These are phyloP conservation scores for Manis pentadactyla DNA, from an alignment of 2,797 vertebrate genomes.

Conservation along the genomic window DNA sequence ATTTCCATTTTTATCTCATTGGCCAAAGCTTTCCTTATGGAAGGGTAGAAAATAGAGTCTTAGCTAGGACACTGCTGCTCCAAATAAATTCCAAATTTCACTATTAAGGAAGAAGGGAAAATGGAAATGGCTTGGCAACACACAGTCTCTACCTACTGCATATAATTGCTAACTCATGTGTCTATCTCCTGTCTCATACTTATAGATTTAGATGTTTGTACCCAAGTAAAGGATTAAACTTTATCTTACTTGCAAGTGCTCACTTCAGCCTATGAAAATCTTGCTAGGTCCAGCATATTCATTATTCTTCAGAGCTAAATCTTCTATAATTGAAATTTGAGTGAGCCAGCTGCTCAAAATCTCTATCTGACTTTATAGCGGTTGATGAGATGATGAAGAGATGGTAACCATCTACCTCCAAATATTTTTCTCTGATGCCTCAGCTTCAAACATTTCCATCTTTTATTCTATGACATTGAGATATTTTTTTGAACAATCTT, in stretches of 20 bases:
- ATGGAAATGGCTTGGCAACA: not conserved
- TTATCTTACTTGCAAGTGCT: not conserved
- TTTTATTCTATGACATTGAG: constrained; percentile 43
- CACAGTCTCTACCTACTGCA: not conserved
- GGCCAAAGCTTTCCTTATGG: not conserved
- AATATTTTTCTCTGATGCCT: constrained; percentile 11
- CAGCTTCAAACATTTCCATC: constrained; percentile 30
- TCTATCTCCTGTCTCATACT: not conserved
- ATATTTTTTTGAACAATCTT: constrained; percentile 27
- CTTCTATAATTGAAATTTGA: constrained; percentile 12
- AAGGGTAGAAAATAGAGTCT: not conserved
- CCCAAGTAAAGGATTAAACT: not conserved
- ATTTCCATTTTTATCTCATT: constrained; percentile 14
- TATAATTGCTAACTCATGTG: not conserved
- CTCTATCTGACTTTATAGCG: not conserved
- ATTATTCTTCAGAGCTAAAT: constrained; percentile 28
- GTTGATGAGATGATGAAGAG: constrained; percentile 46
- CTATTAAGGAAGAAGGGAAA: not conserved
- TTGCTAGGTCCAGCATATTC: not conserved
- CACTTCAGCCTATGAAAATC: not conserved
- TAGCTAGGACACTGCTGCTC: not conserved
- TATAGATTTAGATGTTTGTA: not conserved
- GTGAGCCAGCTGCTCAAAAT: not conserved
- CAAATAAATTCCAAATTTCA: constrained; percentile 38
- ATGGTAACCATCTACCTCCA: not conserved